A percentile compares a stretch with the other conserved stretches of the same genome.
These are phyloP conservation scores for Poeciliopsis prolifica DNA, from an alignment of 2,113 vertebrate genomes.

Conservation along the genomic window DNA sequence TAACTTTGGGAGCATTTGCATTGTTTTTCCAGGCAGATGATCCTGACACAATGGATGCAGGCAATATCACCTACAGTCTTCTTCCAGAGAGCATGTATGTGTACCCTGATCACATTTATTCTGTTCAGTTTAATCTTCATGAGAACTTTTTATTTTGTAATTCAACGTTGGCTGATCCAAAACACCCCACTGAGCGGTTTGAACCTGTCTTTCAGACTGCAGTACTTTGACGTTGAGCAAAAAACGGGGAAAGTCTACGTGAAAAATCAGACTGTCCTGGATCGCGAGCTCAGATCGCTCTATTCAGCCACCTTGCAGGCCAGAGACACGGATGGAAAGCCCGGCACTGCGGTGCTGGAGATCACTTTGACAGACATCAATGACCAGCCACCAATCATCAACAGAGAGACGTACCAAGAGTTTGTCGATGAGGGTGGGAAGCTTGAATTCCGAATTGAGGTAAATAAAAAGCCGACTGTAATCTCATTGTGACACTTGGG, in stretches of 20 bases:
- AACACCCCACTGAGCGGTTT: background rate
- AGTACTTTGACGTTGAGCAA: constrained; percentile 77
- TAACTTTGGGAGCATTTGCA: background rate
- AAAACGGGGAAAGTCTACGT: constrained; percentile 78
- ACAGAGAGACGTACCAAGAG: constrained; percentile 79
- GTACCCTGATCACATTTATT: background rate
- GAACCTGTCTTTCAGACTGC: constrained; percentile 66
- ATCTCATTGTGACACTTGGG: background rate
- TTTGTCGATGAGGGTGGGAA: constrained; percentile 79
- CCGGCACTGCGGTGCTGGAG: constrained; percentile 79
- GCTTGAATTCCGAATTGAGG: constrained; percentile 77
- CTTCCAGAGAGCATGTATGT: constrained; percentile 87
- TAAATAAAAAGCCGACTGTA: constrained; percentile 15
- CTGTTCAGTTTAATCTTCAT: background rate
- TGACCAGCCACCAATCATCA: constrained; percentile 75
- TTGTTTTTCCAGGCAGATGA: constrained; percentile 83
- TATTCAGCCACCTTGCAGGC: constrained; percentile 88
- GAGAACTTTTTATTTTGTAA: background rate
- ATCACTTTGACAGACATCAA: constrained; percentile 87
- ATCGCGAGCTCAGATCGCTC: constrained; percentile 82
- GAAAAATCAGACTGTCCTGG: constrained; percentile 70
- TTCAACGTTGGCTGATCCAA: background rate
- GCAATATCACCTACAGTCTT: constrained; percentile 84
- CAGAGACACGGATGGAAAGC: constrained; percentile 73
- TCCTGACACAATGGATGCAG: constrained; percentile 81